Conservation (phyloP, 2,797 vertebrate genomes). For the Myripristis murdjan region DNA sequence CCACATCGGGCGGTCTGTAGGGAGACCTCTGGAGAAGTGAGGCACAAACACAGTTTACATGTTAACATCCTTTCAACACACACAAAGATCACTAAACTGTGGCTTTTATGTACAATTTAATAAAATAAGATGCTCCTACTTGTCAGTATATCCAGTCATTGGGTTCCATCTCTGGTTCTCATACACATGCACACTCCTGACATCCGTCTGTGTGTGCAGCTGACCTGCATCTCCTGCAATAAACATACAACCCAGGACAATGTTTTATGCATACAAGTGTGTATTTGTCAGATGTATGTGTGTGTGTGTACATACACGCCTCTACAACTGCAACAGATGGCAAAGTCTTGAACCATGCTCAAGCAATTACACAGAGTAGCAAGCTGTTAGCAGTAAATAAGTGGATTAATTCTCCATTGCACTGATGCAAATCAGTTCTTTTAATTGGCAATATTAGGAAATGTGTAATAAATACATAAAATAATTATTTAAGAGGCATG, state of each 20-base stretch:
- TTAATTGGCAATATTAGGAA: background rate
- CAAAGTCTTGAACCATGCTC: background rate
- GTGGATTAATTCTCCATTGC: constrained; percentile 3
- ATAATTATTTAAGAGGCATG: background rate
- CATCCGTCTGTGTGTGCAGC: constrained; percentile 88
- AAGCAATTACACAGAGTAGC: background rate
- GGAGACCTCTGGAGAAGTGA: constrained; percentile 89
- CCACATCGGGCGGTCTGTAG: constrained; percentile 98
- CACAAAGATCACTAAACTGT: background rate
- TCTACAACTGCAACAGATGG: background rate
- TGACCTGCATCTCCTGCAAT: constrained; percentile 83
- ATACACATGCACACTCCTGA: constrained; percentile 91
- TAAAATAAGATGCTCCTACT: constrained; percentile 75
- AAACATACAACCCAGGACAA: constrained; percentile 23
- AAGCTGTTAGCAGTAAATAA: background rate
- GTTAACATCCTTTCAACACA: background rate
- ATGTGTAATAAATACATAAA: no score
- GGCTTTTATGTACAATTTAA: background rate
- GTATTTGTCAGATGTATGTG: background rate
- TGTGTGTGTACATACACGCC: background rate
- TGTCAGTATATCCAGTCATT: constrained; percentile 95
- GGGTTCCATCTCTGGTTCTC: constrained; percentile 99
- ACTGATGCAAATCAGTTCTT: background rate
- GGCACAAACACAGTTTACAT: background rate
- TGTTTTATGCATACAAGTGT: background rate